Base-by-base conservation (phyloP, 2,113 vertebrate species). In the Misgurnus anguillicaudatus region DNA sequence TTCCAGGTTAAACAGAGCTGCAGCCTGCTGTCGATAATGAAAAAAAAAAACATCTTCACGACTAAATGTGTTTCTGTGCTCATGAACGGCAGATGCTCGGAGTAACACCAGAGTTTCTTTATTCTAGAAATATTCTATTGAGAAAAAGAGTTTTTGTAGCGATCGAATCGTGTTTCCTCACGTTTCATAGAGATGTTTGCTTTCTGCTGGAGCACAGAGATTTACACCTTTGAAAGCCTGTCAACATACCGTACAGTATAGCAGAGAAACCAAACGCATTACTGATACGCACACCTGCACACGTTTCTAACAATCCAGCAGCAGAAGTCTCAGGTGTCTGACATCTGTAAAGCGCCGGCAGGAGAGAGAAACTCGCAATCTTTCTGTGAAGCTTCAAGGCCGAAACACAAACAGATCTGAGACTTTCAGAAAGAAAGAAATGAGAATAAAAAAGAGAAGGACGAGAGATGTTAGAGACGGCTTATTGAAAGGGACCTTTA, bases 301-400 rank as follows among this genome's bases (percentile, higher is more conserved):
- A 14, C 11, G 9, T 7, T 67, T 67, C 66, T 14, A 36, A 51
- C 42, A 14, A 66, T 66, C 24, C 64, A n/a, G 13, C 39, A 66
- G 63, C 63, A 19, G 2, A 14, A 67, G 65, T 67, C 65, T 69
- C 67, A 53, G 67, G 67, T 69, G 67, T 67, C 41, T 42, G 65
- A 16, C 17, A 17, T 2, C 63, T 42, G 24, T 31, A 31, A 31
- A 31, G 24, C 10, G 9, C 39, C n/a, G 17, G 10, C 17, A 6
- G 62, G 38, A 64, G 62, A 64, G 62, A 64, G 9, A 51, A 5
- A 51, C 41, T 16, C 14, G 13, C 48, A 51, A 51, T 51, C 48
- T 51, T 51, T 51, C 48, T 14, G 48, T 13, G 13, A 9, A 13
- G 24, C 60, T 6, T 21, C 60, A 62, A 62, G 60, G 60, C 64